Evolutionary conservation across 2,113 vertebrate species (phyloP), one percentile per base, ranked within the genome.

Genomic region (Callaeas wilsoni): DNA sequence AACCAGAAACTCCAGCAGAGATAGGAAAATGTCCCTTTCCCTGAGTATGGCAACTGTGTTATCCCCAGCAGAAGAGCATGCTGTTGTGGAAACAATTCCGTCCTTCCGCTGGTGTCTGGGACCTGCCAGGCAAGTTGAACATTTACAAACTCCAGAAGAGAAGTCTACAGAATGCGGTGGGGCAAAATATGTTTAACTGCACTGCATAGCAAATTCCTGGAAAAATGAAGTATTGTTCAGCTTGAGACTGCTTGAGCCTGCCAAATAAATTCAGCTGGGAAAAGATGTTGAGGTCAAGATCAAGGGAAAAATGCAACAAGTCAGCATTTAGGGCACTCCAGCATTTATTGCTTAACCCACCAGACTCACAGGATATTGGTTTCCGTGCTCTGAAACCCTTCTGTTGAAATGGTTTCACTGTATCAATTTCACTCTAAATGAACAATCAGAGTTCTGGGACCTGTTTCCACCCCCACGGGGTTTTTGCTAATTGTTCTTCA

Each of bases 201-300:
- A 29, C 32, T 78, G 68, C 84, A 59, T 33, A 74, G 59, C 16
- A 67, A 74, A 94, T 92, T 94, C 71, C 39, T 92, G 62, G 88
- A 83, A 94, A 93, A 95, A 90, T 65, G 14, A 77, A 84, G n/a
- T 25, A 55, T 86, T 90, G 63, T 79, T 91, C 41, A 82, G 19
- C n/a, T 79, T 70, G 42, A 88, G 71, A 62, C 50, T 94, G 41
- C 70, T 83, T 65, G 26, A 83, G 75, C 15, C 35, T 91, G 82
- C 85, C 85, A 94, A 41, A 69, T 77, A 74, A 84, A 90, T 83
- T 92, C 90, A 89, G 18, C 63, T 80, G 47, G 86, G 92, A 90
- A 92, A 90, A 86, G 68, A 77, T 25, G n/a, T 53, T 29, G 55
- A 84, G 37, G 89, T 68, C 73, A 63, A 89, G 88, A 77, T 70